Evolutionary conservation across 2,113 vertebrate genomes (phyloP).

Genomic region (Lutjanus erythropterus): DNA sequence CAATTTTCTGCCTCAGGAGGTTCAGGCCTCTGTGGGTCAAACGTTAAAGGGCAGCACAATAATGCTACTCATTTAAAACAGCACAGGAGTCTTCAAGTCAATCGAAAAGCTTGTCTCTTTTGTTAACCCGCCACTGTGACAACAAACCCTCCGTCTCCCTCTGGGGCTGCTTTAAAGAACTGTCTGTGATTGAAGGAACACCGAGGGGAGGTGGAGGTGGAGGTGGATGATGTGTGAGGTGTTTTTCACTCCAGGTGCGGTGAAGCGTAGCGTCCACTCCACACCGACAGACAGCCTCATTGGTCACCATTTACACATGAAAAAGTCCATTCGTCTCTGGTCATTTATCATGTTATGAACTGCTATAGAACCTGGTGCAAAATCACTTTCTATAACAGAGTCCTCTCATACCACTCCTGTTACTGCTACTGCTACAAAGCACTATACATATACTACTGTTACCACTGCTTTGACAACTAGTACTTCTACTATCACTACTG

Average conservation of each 20-base stretch:
- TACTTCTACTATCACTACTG: not conserved
- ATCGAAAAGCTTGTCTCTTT: constrained; percentile 6
- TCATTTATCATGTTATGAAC: constrained; percentile 40
- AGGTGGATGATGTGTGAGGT: constrained; percentile 31
- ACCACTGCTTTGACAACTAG: too few species aligned
- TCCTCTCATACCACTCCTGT: not conserved
- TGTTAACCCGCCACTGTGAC: constrained; percentile 10
- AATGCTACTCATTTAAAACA: constrained; percentile 9
- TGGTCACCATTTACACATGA: constrained; percentile 57
- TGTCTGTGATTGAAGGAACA: not conserved
- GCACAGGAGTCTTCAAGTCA: not conserved
- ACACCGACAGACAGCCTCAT: constrained; percentile 41
- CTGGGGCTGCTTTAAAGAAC: not conserved
- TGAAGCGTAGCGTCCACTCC: constrained; percentile 21
- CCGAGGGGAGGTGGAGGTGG: not conserved
- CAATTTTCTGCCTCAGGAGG: constrained; percentile 1
- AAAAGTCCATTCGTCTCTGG: not conserved
- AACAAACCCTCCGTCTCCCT: not conserved
- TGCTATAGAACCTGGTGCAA: not conserved
- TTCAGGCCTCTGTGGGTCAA: constrained; percentile 16
- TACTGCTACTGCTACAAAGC: not conserved
- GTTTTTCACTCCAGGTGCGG: constrained; percentile 47
- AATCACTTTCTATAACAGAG: not conserved
- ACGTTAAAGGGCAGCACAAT: constrained; percentile 4
- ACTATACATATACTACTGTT: not conserved